Conservation (phyloP, 2,113 vertebrate genomes). For the Trogon surrucura region DNA sequence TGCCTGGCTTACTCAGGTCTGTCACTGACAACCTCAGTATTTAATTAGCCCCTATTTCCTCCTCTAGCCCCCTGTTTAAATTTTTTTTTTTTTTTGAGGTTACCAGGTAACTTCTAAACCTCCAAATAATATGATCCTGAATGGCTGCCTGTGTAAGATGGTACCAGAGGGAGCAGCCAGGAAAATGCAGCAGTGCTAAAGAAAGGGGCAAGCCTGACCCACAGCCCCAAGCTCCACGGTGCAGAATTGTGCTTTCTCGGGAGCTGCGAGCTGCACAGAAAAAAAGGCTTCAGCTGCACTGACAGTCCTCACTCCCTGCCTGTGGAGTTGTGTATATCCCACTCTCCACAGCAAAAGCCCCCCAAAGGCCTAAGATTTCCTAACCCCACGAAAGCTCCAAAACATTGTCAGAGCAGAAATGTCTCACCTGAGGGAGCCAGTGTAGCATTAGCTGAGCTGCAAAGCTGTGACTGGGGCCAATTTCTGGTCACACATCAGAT, state of each 20-base stretch:
- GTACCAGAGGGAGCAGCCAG: not conserved
- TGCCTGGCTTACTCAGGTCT: not conserved
- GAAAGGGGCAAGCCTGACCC: not conserved
- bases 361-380: not conserved
- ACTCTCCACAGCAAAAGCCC: rapidly evolving
- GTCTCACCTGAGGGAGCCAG: not conserved
- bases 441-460: not conserved
- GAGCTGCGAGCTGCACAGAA: not conserved
- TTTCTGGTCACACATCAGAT: not conserved
- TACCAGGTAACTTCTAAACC: not conserved
- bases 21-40: not conserved
- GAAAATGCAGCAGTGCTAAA: not conserved
- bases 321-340: rapidly evolving
- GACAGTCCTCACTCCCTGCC: not conserved
- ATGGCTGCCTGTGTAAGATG: not conserved
- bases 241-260: not conserved
- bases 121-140: rapidly evolving
- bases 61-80: not conserved
- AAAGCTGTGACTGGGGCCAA: not conserved
- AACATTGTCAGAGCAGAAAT: not conserved
- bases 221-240: conserved; percentile 21
- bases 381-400: not conserved
- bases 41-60: not conserved
- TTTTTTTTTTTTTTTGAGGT: not conserved
- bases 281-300: not conserved